Base-by-base conservation (phyloP, 2,113 vertebrate species). In the Noturus placidus region DNA sequence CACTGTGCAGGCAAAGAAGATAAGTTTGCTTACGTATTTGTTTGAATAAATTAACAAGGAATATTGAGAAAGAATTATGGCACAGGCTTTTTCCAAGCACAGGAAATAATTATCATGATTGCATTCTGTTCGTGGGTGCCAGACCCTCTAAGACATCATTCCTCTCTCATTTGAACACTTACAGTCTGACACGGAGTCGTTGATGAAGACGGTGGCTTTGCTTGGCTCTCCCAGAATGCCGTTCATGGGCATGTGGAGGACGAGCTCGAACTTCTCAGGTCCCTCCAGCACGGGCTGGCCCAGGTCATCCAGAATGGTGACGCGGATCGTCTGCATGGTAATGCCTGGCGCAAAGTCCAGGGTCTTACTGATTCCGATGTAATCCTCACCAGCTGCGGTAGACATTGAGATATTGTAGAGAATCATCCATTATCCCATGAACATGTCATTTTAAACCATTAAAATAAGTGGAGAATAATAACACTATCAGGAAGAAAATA, bases 271-370 rank as follows among this genome's bases (percentile, higher is more conserved):
- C 84, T 91, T 96, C 93, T 99, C 97, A 1, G 94, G 91, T 11
- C 98, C 98, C 91, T 99, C 98, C 87, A 99, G 94, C n/a, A 95
- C 88, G 0, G 98, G 98, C 81, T 96, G 96, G 25, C 97, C 97
- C 79, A 99, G 95, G 91, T 99, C 98, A 89, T 99, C 98, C 93
- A 99, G 93, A 91, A 99, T 95, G 78, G 93, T 92, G 1, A 98
- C 95, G 5, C 95, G 95, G 80, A 98, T 92, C 0, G 94, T 97
- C 93, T 99, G 97, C 96, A 96, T 95, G 89, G 93, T 96, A 89
- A 99, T 96, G 79, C 97, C 98, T 0, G 97, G 97, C 4, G 96
- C 95, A 88, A 99, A 99, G 91, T 98, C 97, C 91, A 99, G 92
- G 91, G 96, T 97, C 54, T 95, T 95, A 91, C 97, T 98, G 92